These are phyloP conservation scores for Epinotia brunnichana DNA, from an alignment of 2,888 invertebrate genomes.

Conservation along the genomic window DNA sequence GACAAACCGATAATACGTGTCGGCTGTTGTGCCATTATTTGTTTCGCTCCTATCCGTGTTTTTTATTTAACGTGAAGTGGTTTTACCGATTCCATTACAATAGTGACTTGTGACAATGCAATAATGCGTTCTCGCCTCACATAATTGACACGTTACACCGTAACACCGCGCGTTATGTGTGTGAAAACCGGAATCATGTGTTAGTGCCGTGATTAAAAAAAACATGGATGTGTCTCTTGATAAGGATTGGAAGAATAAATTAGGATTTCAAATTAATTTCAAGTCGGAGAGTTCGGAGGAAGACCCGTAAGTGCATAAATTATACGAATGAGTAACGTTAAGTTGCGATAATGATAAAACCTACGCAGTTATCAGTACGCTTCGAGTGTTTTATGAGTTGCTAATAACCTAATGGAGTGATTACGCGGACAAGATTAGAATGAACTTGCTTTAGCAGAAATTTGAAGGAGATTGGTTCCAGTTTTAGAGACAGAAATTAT, in stretches of 20 bases:
- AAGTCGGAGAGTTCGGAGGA: slow-evolving; percentile 78
- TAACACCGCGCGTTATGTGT: slow-evolving; percentile 1
- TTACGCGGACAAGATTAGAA: slow-evolving; percentile 15
- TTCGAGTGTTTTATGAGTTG: slow-evolving; percentile 30
- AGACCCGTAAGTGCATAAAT: slow-evolving; percentile 70
- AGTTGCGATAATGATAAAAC: not conserved
- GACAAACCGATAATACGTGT: slow-evolving; percentile 38
- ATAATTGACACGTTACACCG: not conserved
- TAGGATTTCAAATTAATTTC: slow-evolving; percentile 80
- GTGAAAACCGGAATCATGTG: slow-evolving; percentile 18
- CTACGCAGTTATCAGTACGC: slow-evolving; percentile 36
- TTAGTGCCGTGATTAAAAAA: slow-evolving; percentile 35
- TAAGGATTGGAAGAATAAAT: slow-evolving; percentile 78
- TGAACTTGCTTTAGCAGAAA: not conserved
- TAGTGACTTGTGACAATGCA: slow-evolving; percentile 13
- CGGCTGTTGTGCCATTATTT: slow-evolving; percentile 8
- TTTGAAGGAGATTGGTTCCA: not conserved
- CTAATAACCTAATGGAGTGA: slow-evolving; percentile 16
- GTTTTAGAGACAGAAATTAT: not conserved
- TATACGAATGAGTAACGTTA: slow-evolving; percentile 12
- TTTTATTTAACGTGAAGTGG: slow-evolving; percentile 12
- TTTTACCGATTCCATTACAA: slow-evolving; percentile 3
- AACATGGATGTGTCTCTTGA: slow-evolving; percentile 69
- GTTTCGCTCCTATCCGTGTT: not conserved
- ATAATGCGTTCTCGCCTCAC: not conserved